phyloP scores from a whole-genome alignment of 2,797 vertebrate species.

The Diglossa cyanea region DNA sequence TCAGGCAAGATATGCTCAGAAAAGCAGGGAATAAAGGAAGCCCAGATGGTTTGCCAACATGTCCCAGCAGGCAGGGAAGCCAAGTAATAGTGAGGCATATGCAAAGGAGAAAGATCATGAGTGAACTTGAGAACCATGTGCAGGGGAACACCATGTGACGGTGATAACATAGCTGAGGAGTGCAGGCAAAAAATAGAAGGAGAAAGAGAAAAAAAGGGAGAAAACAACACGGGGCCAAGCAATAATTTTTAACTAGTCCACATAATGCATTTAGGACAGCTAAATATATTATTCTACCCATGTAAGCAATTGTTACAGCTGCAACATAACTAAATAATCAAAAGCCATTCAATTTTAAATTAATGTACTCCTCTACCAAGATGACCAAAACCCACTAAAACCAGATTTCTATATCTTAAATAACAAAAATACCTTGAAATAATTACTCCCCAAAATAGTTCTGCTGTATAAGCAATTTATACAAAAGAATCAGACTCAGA shows the following conservation, averaged over 20 bases:
- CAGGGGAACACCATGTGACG: background rate
- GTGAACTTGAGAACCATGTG: background rate
- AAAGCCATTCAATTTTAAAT: background rate
- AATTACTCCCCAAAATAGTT: background rate
- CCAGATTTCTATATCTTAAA: background rate
- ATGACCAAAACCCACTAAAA: background rate
- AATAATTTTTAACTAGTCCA: background rate
- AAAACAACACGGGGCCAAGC: background rate
- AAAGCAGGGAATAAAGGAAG: background rate
- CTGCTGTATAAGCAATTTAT: background rate
- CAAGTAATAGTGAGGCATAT: slow-evolving; percentile 31
- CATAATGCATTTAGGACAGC: background rate
- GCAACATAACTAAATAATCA: background rate
- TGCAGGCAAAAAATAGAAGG: background rate
- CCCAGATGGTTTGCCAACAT: slow-evolving; percentile 21
- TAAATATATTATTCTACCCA: background rate
- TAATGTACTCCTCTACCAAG: background rate
- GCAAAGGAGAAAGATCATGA: slow-evolving; percentile 7
- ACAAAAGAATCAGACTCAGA: background rate
- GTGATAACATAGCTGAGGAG: background rate
- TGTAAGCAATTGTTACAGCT: background rate
- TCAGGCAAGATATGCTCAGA: background rate
- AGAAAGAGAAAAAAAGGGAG: background rate
- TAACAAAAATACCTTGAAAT: background rate
- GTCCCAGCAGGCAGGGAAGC: slow-evolving; percentile 11